phyloP scores from a whole-genome alignment of 2,888 invertebrate species.

The Bruchidius siliquastri region DNA sequence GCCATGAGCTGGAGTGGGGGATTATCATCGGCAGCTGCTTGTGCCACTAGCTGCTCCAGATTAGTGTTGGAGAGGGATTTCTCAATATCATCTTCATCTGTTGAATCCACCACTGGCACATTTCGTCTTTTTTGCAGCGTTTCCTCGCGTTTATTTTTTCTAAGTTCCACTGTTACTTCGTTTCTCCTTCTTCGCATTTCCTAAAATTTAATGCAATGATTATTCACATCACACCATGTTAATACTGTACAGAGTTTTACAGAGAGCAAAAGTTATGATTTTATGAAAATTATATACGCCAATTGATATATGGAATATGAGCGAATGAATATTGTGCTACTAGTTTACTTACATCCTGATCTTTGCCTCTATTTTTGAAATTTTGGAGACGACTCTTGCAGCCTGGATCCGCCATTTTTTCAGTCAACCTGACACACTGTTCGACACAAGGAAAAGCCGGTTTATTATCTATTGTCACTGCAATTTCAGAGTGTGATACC shows the following conservation, averaged over 20 bases:
- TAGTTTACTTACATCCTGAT: slow-evolving; percentile 85
- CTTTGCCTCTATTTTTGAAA: slow-evolving; percentile 99
- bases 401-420: slow-evolving; percentile 61
- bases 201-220: slow-evolving; percentile 50
- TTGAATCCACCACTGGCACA: slow-evolving; percentile 84
- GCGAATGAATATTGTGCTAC: slow-evolving; percentile 2
- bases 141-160: slow-evolving; percentile 98
- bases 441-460: slow-evolving; percentile 35
- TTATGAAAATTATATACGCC: neutral
- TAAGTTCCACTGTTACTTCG: slow-evolving; percentile 92
- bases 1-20: slow-evolving; percentile 81
- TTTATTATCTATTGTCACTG: neutral
- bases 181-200: slow-evolving; percentile 96
- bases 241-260: neutral
- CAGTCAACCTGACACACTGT: slow-evolving; percentile 17
- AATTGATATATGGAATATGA: neutral
- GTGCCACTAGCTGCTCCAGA: slow-evolving; percentile 77
- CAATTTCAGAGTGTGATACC: neutral
- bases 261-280: neutral
- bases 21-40: slow-evolving; percentile 76
- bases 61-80: slow-evolving; percentile 66
- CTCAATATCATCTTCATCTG: slow-evolving; percentile 74
- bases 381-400: slow-evolving; percentile 84
- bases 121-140: slow-evolving; percentile 93
- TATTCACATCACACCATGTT: neutral